phyloP scores from a whole-genome alignment of 2,797 vertebrate genomes.

The Propithecus perrieri region DNA sequence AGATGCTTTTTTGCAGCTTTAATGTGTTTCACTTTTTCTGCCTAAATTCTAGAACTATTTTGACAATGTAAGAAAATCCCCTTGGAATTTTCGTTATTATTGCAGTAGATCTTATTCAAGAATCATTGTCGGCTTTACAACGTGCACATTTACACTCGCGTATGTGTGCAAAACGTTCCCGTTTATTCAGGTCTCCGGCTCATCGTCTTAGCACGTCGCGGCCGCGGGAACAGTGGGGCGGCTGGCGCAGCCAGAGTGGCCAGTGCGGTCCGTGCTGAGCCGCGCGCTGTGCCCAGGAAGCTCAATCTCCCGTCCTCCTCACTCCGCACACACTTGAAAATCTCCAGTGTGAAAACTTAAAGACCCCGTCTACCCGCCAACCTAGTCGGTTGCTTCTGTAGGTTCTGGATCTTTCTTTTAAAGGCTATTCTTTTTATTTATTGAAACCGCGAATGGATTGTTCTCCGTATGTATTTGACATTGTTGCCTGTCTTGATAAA shows the following conservation, averaged over 20 bases:
- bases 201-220: background rate
- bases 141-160: background rate
- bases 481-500: background rate
- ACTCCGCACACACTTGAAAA: background rate
- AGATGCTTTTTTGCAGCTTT: background rate
- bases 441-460: accelerated
- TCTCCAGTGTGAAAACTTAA: background rate
- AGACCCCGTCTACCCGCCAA: background rate
- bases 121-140: background rate
- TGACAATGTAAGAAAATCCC: background rate
- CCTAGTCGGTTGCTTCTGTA: accelerated
- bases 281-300: background rate
- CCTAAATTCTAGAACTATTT: conserved; percentile 26
- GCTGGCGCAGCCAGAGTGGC: accelerated
- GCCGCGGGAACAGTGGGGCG: background rate
- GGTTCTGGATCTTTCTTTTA: background rate
- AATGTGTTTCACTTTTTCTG: conserved; percentile 30
- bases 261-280: accelerated
- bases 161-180: background rate
- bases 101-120: background rate
- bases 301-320: accelerated
- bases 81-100: background rate
- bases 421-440: background rate
- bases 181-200: background rate
- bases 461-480: accelerated